These are phyloP conservation scores for Nyctibius bracteatus DNA, from an alignment of 2,113 vertebrate species.

Conservation along the genomic window DNA sequence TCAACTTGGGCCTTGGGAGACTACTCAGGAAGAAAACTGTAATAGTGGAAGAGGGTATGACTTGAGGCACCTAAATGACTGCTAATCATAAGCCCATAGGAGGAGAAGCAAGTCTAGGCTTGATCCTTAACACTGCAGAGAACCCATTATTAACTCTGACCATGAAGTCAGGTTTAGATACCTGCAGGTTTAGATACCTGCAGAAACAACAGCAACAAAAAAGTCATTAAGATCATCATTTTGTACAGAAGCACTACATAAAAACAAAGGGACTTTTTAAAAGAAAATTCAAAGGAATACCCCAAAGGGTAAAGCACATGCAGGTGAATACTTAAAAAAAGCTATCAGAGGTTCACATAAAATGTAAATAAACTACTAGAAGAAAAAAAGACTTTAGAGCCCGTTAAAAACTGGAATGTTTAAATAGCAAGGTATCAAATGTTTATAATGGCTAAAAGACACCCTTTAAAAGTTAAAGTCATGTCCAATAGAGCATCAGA, in stretches of 20 bases:
- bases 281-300: neutral
- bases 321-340: neutral
- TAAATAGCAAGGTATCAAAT: neutral
- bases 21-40: neutral
- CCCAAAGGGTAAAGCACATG: neutral
- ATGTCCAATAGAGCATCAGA: neutral
- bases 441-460: neutral
- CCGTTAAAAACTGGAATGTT: neutral
- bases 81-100: neutral
- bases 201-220: neutral
- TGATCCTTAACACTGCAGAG: neutral
- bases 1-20: neutral
- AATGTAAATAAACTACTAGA: neutral
- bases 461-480: neutral
- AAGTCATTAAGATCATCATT: neutral
- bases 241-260: neutral
- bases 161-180: neutral
- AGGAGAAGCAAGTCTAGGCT: neutral
- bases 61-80: neutral
- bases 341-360: neutral
- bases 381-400: neutral
- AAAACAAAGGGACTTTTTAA: neutral
- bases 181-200: neutral
- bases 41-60: neutral
- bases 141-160: neutral